Evolutionary conservation across 1,140 invertebrate species (phyloP).

Genomic region (Whitmania pigra): DNA sequence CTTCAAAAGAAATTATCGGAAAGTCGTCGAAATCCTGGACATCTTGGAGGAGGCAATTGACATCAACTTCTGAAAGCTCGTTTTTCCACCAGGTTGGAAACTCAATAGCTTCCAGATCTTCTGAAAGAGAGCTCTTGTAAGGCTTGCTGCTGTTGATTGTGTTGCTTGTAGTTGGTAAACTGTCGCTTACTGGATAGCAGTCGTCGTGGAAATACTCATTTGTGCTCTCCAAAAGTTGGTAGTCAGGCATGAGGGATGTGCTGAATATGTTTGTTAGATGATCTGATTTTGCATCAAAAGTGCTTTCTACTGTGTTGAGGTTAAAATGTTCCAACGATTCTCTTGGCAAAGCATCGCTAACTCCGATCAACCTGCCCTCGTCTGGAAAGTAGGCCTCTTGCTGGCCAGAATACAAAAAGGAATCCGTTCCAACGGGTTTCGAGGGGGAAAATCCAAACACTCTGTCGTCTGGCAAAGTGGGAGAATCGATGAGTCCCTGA

Average conservation of each 20-base stretch:
- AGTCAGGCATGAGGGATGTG: not conserved
- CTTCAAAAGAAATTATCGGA: too few relatives aligned
- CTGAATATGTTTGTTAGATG: not conserved
- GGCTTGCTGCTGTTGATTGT: too few relatives aligned
- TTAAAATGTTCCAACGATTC: too few relatives aligned
- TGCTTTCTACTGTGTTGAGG: not conserved
- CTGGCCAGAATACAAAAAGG: too few relatives aligned
- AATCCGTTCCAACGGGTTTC: too few relatives aligned
- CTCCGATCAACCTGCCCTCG: too few relatives aligned
- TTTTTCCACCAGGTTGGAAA: not conserved
- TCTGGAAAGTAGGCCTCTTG: too few relatives aligned
- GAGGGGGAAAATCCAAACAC: too few relatives aligned
- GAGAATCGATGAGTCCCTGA: too few relatives aligned
- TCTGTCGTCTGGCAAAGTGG: too few relatives aligned
- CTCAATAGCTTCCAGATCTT: conserved; percentile 4
- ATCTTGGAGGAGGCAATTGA: not conserved
- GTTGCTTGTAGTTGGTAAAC: too few relatives aligned
- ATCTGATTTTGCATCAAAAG: not conserved
- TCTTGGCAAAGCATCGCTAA: too few relatives aligned
- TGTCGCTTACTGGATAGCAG: not conserved
- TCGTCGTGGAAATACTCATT: not conserved
- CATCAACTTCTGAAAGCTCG: not conserved
- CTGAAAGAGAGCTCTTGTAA: not conserved
- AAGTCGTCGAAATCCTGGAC: not conserved
- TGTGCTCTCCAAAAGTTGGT: not conserved